Percentiles rank a stretch among this genome's conserved stretches.
phyloP scores from a whole-genome alignment of 2,113 vertebrate genomes.

The Periophthalmus modestus region DNA sequence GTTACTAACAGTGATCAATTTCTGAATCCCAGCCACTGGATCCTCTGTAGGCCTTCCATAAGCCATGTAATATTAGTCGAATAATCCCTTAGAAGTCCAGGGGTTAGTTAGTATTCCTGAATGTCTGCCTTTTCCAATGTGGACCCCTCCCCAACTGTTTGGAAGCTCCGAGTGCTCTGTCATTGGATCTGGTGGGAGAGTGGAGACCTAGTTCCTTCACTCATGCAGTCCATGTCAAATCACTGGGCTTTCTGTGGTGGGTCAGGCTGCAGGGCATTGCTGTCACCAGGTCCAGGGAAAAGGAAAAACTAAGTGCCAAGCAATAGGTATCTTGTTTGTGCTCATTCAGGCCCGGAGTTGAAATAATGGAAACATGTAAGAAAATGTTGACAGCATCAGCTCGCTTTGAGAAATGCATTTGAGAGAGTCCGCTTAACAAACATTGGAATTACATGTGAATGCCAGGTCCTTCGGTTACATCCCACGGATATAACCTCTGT shows the following conservation, averaged over 20 bases:
- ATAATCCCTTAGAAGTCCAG: constrained; percentile 72
- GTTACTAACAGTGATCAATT: constrained; percentile 21
- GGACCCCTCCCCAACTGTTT: constrained; percentile 61
- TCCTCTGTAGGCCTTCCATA: constrained; percentile 63
- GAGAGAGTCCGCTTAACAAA: not conserved
- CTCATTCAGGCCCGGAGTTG: not conserved
- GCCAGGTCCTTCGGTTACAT: constrained; percentile 9
- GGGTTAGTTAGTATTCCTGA: constrained; percentile 61
- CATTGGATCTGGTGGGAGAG: constrained; percentile 76
- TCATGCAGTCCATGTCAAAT: constrained; percentile 40
- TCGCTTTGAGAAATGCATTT: not conserved
- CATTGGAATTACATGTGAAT: not conserved
- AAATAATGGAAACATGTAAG: not conserved
- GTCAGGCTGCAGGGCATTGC: constrained; percentile 60
- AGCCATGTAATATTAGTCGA: constrained; percentile 80
- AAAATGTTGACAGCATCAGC: not conserved
- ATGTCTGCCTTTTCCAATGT: constrained; percentile 49
- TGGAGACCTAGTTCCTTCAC: constrained; percentile 60
- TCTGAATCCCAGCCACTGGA: constrained; percentile 57
- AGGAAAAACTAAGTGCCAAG: constrained; percentile 13
- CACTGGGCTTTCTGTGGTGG: constrained; percentile 54
- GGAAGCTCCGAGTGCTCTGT: constrained; percentile 64
- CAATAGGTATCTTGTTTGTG: not conserved
- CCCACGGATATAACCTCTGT: constrained; percentile 12
- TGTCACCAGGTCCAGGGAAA: constrained; percentile 51